Evolutionary conservation across 2,113 vertebrate species (phyloP), one percentile per base, ranked within the genome.

Genomic region (Gorsachius goisagi): DNA sequence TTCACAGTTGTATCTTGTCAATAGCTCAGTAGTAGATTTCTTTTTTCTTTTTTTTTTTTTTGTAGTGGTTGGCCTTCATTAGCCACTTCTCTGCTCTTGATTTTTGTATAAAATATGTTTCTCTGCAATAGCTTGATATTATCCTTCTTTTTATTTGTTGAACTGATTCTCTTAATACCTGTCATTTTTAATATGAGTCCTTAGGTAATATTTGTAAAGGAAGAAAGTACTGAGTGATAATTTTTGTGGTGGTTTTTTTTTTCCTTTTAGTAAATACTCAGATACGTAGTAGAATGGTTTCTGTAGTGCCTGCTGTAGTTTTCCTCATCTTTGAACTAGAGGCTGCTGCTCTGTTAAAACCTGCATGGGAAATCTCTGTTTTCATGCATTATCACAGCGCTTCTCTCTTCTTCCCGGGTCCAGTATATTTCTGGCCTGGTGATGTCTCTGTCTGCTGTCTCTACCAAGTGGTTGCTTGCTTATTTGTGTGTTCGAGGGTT

Each of bases 391-490:
- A 89, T 66, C 71, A 18, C 50, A 82, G 53, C 67, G 62, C 74
- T 94, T 67, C 41, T 91, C 50, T 82, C 68, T 55, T 83, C 89
- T 91, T 93, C n/a, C 39, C 10, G 1, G 5, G 86, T 83, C 66
- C 67, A n/a, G 83, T 88, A 71, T 88, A 93, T 81, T 89, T 93
- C 78, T 93, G 89, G 84, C 90, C 89, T 92, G 80, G 80, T 91
- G 86, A 88, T 90, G 94, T 96, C 91, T 95, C 93, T 86, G 41
- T 97, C 82, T 97, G 72, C 85, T 78, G 67, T 86, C 55, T 89
- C 75, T 74, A 72, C 89, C 39, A 91, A 94, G 73, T 50, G 53
- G 50, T 55, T 85, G 52, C 60, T 91, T 79, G 47, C 67, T 71
- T 95, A 71, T 88, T 93, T 83, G 55, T 85, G 88, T 93, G n/a